These are phyloP conservation scores for Barnardius zonarius DNA, from an alignment of 2,113 vertebrate genomes.

Conservation along the genomic window DNA sequence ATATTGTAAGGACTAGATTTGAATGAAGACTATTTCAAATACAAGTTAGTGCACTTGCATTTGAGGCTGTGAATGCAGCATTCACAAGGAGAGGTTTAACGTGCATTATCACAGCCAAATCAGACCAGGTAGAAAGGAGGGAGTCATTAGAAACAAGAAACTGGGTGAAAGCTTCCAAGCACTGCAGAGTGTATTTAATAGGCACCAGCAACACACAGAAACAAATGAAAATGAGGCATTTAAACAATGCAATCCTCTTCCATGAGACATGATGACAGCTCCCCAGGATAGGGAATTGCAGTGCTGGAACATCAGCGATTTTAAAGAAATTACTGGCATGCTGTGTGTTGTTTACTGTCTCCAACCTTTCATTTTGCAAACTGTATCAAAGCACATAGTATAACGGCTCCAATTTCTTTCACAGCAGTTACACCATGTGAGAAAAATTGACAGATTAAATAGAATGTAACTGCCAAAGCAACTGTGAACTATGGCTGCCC, in stretches of 20 bases:
- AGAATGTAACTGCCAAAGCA: conserved; percentile 60
- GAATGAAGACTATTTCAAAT: neutral
- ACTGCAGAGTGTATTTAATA: neutral
- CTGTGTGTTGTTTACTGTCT: conserved; percentile 67
- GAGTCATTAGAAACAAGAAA: neutral
- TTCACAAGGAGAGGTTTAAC: neutral
- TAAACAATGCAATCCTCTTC: neutral
- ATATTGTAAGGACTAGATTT: neutral
- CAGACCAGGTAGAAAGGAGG: accelerated
- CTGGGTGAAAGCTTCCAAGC: neutral
- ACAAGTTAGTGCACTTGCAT: neutral
- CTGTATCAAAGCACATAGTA: conserved; percentile 65
- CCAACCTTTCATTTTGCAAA: conserved; percentile 70
- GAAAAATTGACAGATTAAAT: conserved; percentile 75
- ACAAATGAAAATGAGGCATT: neutral
- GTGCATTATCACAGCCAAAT: neutral
- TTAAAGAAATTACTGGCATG: conserved; percentile 69
- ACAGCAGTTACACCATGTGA: conserved; percentile 61
- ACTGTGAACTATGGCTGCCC: conserved; percentile 49
- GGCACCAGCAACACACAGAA: neutral
- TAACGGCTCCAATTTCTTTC: conserved; percentile 74
- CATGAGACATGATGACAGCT: neutral
- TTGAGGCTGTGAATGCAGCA: neutral
- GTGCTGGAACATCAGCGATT: conserved; percentile 42
- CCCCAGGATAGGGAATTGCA: neutral